A percentile compares a stretch with the other conserved stretches of the same genome.
phyloP scores from a whole-genome alignment of 1,140 invertebrate genomes.

The Ericerus pela region DNA sequence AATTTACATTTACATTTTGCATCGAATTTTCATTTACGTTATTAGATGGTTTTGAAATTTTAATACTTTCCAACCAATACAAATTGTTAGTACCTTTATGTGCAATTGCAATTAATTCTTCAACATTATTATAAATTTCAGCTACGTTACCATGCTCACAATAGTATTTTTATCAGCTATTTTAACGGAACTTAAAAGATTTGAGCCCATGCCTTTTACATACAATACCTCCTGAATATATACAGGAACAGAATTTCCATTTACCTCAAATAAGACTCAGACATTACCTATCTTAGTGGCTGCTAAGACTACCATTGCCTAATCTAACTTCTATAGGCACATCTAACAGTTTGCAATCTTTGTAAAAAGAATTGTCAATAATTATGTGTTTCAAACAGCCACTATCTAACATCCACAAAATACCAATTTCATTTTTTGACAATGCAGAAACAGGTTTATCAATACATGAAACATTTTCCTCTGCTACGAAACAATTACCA shows the following conservation, averaged over 20 bases:
- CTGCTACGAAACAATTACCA: too few species aligned
- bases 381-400: slow-evolving; percentile 22
- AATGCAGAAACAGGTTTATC: too few species aligned
- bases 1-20: too few species aligned
- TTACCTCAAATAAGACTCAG: slow-evolving; percentile 16
- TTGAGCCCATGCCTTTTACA: slow-evolving; percentile 13
- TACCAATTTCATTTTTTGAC: too few species aligned
- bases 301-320: slow-evolving; percentile 16
- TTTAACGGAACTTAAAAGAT: too few species aligned
- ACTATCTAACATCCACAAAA: slow-evolving; percentile 24
- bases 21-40: not conserved
- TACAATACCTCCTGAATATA: slow-evolving; percentile 20
- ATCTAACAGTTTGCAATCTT: slow-evolving; percentile 17
- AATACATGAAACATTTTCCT: too few species aligned
- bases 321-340: slow-evolving; percentile 20
- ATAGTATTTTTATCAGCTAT: too few species aligned
- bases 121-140: not conserved
- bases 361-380: slow-evolving; percentile 16
- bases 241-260: slow-evolving; percentile 15
- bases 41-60: not conserved
- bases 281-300: slow-evolving; percentile 18
- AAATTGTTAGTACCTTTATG: too few species aligned
- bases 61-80: not conserved
- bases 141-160: slow-evolving; percentile 16
- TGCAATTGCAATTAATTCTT: too few species aligned